Base-by-base conservation (phyloP, 2,797 vertebrate species). In the Onychomys torridus region DNA sequence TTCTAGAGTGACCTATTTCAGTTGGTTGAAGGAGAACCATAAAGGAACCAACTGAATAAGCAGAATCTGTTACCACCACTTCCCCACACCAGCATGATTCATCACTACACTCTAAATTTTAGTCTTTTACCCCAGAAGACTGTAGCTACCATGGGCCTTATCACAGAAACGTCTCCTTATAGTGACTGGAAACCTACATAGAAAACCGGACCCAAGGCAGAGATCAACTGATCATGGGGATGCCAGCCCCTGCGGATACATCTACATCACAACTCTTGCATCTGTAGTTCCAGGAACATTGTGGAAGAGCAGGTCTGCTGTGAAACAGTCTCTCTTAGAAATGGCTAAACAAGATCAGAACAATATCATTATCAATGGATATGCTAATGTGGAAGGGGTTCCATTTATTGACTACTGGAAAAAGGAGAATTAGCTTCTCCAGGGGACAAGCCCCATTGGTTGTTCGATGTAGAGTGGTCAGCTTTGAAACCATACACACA, bases 1-100 rank as follows among this genome's bases (percentile, higher is more conserved):
- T 90, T 85, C 81, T 52, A 73, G 37, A n/a, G 29, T 87, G 65
- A 95, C 57, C 49, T 82, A 81, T 90, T 77, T 6, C 73, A 96
- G 84, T 87, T 55, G 63, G 83, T 69, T 73, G 73, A 91, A 96
- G 84, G n/a, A 85, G 29, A 76, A 89, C 16, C 79, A 21, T 29
- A 84, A 81, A 86, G 17, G 59, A 82, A 81, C 29, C 83, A 40
- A 27, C 0, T 78, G 55, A 97, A 94, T 65, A 59, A 86, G 21
- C 25, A 27, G 46, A 52, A 27, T 37, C 63, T 27, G 17, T 3
- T 2, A 13, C 46, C 34, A 52, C 84, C 63, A n/a, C 63, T 69
- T 69, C 10, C 7, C 84, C 52, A n/a, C 23, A 69, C n/a, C 46
- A 69, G 46, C 32, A n/a, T 16, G 55, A 52, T 67, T 67, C 29